Conservation (phyloP, 2,888 invertebrate species). For the Abscondita cerata region DNA sequence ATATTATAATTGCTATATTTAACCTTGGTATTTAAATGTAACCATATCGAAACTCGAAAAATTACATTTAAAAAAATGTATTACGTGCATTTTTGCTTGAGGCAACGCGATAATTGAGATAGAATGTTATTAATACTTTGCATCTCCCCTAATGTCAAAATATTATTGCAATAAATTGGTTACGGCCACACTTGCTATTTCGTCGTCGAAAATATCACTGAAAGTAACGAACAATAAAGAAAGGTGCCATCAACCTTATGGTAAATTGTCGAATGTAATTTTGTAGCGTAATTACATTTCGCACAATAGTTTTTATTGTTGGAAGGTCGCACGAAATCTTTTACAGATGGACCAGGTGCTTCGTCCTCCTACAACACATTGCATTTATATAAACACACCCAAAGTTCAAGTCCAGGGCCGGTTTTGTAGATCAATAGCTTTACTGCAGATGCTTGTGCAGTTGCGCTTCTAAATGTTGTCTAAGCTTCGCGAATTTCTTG, state of each 20-base stretch:
- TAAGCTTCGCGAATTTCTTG: conserved; percentile 15
- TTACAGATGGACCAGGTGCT: conserved; percentile 44
- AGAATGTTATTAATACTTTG: too few species aligned
- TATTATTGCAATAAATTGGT: too few species aligned
- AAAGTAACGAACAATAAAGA: conserved; percentile 6
- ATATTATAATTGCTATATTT: too few species aligned
- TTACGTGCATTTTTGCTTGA: too few species aligned
- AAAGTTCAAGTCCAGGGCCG: conserved; percentile 37
- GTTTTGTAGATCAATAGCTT: conserved; percentile 43
- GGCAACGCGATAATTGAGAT: too few species aligned
- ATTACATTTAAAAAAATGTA: too few species aligned
- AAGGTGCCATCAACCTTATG: not conserved
- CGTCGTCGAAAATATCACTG: too few species aligned
- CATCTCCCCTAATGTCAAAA: too few species aligned
- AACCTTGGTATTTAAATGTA: too few species aligned
- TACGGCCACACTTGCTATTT: too few species aligned
- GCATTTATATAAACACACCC: conserved; percentile 41
- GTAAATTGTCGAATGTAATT: too few species aligned
- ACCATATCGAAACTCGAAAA: too few species aligned
- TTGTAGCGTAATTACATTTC: not conserved
- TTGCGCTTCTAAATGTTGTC: conserved; percentile 32
- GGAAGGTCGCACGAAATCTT: conserved; percentile 19
- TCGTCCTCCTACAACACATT: conserved; percentile 43
- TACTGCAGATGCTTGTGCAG: conserved; percentile 41
- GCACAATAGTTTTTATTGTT: conserved; percentile 14